Evolutionary conservation across 1,140 invertebrate species (phyloP).

Genomic region (Zaprionus capensis): DNA sequence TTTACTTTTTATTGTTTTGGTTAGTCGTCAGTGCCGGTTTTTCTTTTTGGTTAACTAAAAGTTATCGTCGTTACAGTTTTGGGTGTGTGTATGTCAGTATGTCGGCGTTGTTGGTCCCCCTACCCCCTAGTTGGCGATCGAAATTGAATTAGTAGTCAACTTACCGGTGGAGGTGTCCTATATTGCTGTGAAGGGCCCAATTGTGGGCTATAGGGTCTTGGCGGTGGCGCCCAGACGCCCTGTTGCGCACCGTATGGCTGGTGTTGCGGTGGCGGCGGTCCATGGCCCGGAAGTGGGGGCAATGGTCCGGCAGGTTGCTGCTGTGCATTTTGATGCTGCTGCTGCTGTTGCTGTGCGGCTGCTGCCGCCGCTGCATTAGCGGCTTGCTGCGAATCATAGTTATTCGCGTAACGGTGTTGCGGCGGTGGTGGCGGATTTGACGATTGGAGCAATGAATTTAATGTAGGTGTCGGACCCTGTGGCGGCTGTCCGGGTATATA

Average conservation of each 20-base stretch:
- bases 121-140: not conserved
- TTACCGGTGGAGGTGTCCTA: slow-evolving; percentile 80
- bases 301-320: slow-evolving; percentile 77
- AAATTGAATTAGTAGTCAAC: slow-evolving; percentile 22
- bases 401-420: slow-evolving; percentile 84
- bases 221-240: slow-evolving; percentile 81
- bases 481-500: slow-evolving; percentile 85
- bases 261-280: slow-evolving; percentile 84
- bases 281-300: slow-evolving; percentile 72
- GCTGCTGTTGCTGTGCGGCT: slow-evolving; percentile 74
- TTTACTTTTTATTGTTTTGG: slow-evolving; percentile 76
- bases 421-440: slow-evolving; percentile 87
- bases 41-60: slow-evolving; percentile 17
- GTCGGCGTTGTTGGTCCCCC: slow-evolving; percentile 39
- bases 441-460: slow-evolving; percentile 94
- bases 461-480: slow-evolving; percentile 94
- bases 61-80: slow-evolving; percentile 26
- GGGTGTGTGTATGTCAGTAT: slow-evolving; percentile 70
- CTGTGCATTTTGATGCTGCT: slow-evolving; percentile 59
- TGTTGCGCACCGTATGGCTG: slow-evolving; percentile 79
- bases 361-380: slow-evolving; percentile 74
- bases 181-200: slow-evolving; percentile 80
- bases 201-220: slow-evolving; percentile 81
- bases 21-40: slow-evolving; percentile 66
- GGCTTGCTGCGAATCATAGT: slow-evolving; percentile 84